A percentile compares a stretch with the other conserved stretches of the same genome.
phyloP scores from a whole-genome alignment of 1,140 invertebrate genomes.

The Coptotermes formosanus region DNA sequence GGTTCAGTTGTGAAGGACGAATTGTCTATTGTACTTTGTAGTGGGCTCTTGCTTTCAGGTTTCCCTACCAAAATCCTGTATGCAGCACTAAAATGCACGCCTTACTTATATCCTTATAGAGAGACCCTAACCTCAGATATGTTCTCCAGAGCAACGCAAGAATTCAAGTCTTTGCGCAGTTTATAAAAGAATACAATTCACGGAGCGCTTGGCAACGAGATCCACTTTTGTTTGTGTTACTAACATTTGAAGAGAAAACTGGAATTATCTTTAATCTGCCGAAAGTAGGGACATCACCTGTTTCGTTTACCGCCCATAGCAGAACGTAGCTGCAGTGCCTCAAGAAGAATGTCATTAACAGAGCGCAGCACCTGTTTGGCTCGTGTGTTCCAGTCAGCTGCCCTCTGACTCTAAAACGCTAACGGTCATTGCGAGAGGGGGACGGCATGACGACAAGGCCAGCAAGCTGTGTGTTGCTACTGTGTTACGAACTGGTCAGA shows the following conservation, averaged over 20 bases:
- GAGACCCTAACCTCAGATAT: not conserved
- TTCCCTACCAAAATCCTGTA: no score
- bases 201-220: not conserved
- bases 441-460: no score
- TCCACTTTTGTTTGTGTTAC: not conserved
- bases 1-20: no score
- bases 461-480: no score
- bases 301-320: not conserved
- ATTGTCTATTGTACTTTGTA: no score
- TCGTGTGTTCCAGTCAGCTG: not conserved
- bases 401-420: not conserved
- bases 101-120: no score
- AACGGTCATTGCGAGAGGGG: not conserved
- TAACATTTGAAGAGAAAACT: not conserved
- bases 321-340: not conserved
- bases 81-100: no score
- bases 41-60: no score
- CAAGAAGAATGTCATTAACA: not conserved
- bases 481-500: no score
- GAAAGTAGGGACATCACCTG: not conserved
- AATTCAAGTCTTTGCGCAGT: not conserved
- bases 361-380: not conserved
- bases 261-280: not conserved
- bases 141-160: not conserved
- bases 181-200: not conserved